A percentile compares a stretch with the other conserved stretches of the same genome.
Evolutionary conservation across 2,888 invertebrate genomes (phyloP).

Genomic region (Andrena chrysosceles): DNA sequence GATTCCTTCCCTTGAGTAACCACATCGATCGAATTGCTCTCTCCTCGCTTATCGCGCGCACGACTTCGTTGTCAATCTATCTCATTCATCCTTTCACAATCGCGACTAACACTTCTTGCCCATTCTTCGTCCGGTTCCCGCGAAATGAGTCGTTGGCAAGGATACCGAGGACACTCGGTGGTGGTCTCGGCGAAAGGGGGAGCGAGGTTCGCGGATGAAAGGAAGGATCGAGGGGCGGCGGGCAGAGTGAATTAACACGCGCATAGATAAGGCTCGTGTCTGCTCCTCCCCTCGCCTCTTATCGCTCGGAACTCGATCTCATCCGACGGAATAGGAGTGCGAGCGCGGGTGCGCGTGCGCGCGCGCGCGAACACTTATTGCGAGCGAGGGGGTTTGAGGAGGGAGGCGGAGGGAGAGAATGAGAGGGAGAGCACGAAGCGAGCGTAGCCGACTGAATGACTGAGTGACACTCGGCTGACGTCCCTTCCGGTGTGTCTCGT

Average conservation of each 20-base stretch:
- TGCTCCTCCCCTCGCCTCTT: slow-evolving; percentile 52
- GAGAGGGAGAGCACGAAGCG: slow-evolving; percentile 52
- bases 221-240: background rate
- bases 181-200: background rate
- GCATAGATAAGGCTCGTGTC: slow-evolving; percentile 63
- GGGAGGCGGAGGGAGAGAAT: slow-evolving; percentile 16
- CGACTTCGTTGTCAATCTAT: background rate
- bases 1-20: slow-evolving; percentile 20
- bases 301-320: slow-evolving; percentile 63
- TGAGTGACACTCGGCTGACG: slow-evolving; percentile 83
- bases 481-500: slow-evolving; percentile 84
- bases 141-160: background rate
- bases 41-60: background rate
- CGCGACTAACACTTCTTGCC: too few species aligned
- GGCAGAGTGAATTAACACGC: slow-evolving; percentile 33
- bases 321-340: slow-evolving; percentile 65
- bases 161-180: background rate
- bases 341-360: slow-evolving; percentile 58
- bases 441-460: slow-evolving; percentile 76
- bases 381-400: slow-evolving; percentile 29
- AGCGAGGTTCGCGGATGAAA: background rate
- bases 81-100: background rate
- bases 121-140: background rate
- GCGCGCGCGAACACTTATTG: slow-evolving; percentile 56
- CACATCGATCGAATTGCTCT: background rate